These are phyloP conservation scores for Nasua narica DNA, from an alignment of 2,797 vertebrate species.

Conservation along the genomic window DNA sequence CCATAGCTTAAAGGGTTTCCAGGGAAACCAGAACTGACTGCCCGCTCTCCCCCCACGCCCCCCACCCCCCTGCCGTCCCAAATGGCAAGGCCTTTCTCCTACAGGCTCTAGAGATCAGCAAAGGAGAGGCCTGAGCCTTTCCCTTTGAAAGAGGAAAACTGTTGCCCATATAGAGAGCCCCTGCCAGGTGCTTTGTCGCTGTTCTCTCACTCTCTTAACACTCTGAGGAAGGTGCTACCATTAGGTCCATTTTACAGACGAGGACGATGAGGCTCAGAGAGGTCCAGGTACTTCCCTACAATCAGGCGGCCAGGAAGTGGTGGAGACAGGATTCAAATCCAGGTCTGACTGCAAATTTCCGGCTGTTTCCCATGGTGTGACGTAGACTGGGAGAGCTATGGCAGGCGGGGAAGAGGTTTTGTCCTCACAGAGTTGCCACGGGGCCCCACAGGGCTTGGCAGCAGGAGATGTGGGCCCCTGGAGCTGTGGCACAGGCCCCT, in stretches of 20 bases:
- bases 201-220: neutral
- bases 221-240: neutral
- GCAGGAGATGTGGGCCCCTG: neutral
- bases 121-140: neutral
- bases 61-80: too few species aligned
- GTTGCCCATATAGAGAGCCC: accelerated
- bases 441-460: slow-evolving; percentile 9
- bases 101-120: neutral
- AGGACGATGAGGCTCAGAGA: neutral
- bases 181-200: neutral
- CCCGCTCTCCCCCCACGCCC: too few species aligned
- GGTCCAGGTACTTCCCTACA: neutral
- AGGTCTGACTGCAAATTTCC: neutral
- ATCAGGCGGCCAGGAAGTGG: neutral
- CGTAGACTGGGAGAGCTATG: neutral
- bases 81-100: too few species aligned
- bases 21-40: neutral
- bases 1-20: neutral
- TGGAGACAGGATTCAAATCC: neutral
- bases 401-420: neutral
- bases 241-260: neutral
- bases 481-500: neutral
- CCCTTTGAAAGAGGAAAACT: neutral
- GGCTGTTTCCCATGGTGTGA: neutral
- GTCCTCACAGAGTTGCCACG: neutral